phyloP scores from a whole-genome alignment of 2,113 vertebrate genomes.

The Trogon melanurus region DNA sequence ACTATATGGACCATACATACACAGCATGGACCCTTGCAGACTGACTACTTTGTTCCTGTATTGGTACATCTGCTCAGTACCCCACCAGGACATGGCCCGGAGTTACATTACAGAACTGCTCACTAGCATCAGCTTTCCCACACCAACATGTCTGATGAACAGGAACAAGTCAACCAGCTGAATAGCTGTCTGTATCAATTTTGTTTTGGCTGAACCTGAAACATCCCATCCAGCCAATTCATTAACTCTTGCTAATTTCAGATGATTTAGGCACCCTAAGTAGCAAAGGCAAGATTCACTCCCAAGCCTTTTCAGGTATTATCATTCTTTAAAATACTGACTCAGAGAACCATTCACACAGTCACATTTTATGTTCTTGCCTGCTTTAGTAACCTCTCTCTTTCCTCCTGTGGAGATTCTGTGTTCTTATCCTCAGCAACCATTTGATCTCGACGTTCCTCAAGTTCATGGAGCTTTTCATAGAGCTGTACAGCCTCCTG shows the following conservation, averaged over 20 bases:
- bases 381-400: conserved; percentile 89
- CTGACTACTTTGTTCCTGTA: background rate
- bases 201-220: background rate
- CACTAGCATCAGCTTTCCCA: background rate
- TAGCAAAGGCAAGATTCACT: background rate
- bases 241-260: background rate
- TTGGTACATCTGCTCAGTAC: background rate
- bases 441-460: conserved; percentile 84
- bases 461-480: conserved; percentile 83
- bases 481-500: conserved; percentile 86
- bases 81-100: background rate
- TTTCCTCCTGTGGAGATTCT: conserved; percentile 90
- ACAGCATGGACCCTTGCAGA: background rate
- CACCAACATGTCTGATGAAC: background rate
- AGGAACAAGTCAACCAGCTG: background rate
- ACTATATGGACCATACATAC: too few species aligned
- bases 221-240: background rate
- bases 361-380: conserved; percentile 58
- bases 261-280: background rate
- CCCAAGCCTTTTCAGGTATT: background rate
- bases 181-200: background rate
- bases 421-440: conserved; percentile 87
- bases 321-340: background rate
- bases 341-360: background rate
- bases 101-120: background rate